Base-by-base conservation (phyloP, 2,888 invertebrate species). In the Nymphalis c-album region DNA sequence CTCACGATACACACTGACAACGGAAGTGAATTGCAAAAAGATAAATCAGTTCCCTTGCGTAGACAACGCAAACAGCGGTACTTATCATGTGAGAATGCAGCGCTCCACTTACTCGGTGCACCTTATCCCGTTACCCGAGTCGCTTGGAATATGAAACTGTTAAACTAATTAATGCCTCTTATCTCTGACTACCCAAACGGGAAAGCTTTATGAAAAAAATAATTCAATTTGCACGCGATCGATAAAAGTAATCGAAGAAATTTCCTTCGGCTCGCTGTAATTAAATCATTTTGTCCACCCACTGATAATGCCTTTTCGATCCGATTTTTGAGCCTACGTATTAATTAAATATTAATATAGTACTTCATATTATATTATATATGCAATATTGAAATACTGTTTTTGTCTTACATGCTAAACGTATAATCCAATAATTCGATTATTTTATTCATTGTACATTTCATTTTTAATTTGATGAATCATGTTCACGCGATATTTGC, bases 81-180 rank as follows among this genome's bases (percentile, higher is more conserved):
- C 82, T 81, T 82, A 80, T 76, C 81, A 82, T 85, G 86, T 91
- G 90, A 84, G 90, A 91, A 90, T 84, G 85, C 82, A 86, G 86
- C 83, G 90, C 87, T 88, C 90, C 74, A 88, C 78, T 89, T 90
- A 81, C 80, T 74, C 72, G 76, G 74, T 84, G 82, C 79, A 73
- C 70, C 70, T 65, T 64, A 80, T 75, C 74, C 77, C 77, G 77
- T 81, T 82, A 84, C 76, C 80, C 78, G 86, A 87, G 76, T 70
- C 71, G 69, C 63, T 68, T 55, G 68, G 71, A 75, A 75, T 73
- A 71, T 73, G 66, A 76, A 65, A 72, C 75, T 71, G 64, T 51
- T 63, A 64, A 69, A 66, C 63, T 63, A 60, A 71, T 70, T 71
- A 76, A 77, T 76, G 76, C 75, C 74, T 66, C 77, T 78, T 79